Conservation (phyloP, 2,888 invertebrate genomes). For the Perdita meconis region DNA sequence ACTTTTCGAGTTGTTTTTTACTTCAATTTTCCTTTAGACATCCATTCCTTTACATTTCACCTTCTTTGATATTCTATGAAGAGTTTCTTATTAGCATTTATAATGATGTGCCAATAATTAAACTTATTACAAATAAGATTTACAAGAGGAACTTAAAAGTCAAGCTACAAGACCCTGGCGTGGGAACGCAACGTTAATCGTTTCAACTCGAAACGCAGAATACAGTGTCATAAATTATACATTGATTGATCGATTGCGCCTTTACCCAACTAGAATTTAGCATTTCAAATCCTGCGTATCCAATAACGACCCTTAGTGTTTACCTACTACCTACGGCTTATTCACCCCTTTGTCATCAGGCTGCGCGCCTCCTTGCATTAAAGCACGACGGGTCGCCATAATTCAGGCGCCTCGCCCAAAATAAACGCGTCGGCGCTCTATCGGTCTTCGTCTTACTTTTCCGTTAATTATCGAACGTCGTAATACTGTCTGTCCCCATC, state of each 20-base stretch:
- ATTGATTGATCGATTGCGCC: background rate
- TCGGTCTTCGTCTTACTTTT: constrained; percentile 47
- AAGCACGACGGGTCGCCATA: constrained; percentile 58
- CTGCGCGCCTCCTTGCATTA: constrained; percentile 52
- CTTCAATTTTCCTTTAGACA: no score
- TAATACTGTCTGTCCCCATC: no score
- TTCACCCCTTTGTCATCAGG: constrained; percentile 59
- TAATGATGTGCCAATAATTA: no score
- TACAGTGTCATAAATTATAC: background rate
- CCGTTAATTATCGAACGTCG: constrained; percentile 49
- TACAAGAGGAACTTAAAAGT: no score
- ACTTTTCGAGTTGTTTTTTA: no score
- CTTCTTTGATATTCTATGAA: no score
- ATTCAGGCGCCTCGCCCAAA: constrained; percentile 63
- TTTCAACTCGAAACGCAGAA: background rate
- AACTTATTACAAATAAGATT: no score
- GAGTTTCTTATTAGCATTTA: no score
- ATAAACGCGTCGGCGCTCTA: constrained; percentile 41
- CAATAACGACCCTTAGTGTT: constrained; percentile 44
- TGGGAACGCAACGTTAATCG: no score
- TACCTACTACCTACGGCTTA: constrained; percentile 55
- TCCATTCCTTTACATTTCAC: no score
- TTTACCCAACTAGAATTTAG: constrained; percentile 21
- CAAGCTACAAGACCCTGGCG: no score
- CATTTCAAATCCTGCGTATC: constrained; percentile 38